Base-by-base conservation (phyloP, 1,140 invertebrate genomes). In the Drosophila mayri region DNA sequence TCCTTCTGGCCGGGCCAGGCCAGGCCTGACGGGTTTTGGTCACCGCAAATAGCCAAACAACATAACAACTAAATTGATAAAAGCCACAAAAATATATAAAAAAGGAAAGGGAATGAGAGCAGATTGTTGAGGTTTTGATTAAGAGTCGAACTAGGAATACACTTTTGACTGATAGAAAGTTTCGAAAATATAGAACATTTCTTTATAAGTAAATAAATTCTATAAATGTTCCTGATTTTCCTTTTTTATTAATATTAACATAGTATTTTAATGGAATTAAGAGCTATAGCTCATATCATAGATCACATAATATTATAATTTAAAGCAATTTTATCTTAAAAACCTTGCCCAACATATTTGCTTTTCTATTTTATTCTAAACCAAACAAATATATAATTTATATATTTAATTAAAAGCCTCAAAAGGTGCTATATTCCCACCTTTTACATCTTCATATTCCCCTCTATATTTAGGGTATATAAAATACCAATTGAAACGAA, bases 61-160 rank as follows among this genome's bases (percentile, higher is more conserved):
- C 76, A 80, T 77, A 77, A 77, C 74, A 77, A 70, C 58, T 78
- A 71, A 88, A 87, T 84, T 88, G 85, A 88, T 88, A 90, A 81
- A 90, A 90, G 79, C 67, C 81, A 77, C 82, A 79, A 82, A 81
- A 81, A 76, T 43, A 41, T 43, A 14, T 20, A 62, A 61, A 67
- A 37, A 25, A 14, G 37, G 49, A 65, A 65, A 41, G 52, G 30
- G 72, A 62, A 68, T 58, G 43, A 52, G 58, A 50, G 73, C 62
- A 65, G 37, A 60, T 61, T 67, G 47, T 22, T 28, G 25, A 46
- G 46, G 22, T n/a, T 25, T 22, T 16, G 8, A 1, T 20, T 0
- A 16, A 8, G 1, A 37, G 43, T 37, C 35, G 44, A 11, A 40
- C 4, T n/a, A 4, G 1, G 10, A 2, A 62, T 73, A 52, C 70